These are phyloP conservation scores for Drosophila affinis DNA, from an alignment of 2,888 invertebrate species.

Conservation along the genomic window DNA sequence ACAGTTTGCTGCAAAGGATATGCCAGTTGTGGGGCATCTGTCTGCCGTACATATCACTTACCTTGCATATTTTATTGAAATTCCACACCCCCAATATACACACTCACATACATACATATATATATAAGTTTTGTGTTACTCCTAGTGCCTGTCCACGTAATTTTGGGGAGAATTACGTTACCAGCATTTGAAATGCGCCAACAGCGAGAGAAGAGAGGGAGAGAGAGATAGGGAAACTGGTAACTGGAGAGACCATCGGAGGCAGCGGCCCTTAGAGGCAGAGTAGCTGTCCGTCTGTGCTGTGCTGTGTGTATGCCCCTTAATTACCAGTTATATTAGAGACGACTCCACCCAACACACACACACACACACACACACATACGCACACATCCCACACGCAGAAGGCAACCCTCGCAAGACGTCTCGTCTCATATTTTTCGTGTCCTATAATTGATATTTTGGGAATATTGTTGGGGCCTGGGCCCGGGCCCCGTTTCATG, in stretches of 20 bases:
- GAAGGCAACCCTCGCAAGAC: not conserved
- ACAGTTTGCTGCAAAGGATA: not conserved
- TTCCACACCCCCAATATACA: constrained; percentile 60
- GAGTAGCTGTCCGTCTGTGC: constrained; percentile 1
- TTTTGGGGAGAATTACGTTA: constrained; percentile 68
- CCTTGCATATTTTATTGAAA: constrained; percentile 79
- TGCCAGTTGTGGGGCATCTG: not conserved
- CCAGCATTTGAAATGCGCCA: constrained; percentile 69
- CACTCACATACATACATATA: not conserved
- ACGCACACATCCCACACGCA: constrained; percentile 2
- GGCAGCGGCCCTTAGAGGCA: not conserved
- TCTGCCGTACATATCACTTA: constrained; percentile 40
- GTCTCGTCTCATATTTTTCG: constrained; percentile 71
- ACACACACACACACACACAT: not conserved
- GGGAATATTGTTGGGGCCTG: constrained; percentile 50
- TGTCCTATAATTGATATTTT: constrained; percentile 75
- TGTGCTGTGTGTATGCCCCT: constrained; percentile 45
- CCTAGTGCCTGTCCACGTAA: constrained; percentile 65
- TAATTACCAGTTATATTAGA: constrained; percentile 76
- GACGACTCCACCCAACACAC: constrained; percentile 10
- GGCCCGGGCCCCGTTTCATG: constrained; percentile 29
- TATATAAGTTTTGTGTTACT: constrained; percentile 68
- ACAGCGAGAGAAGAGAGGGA: constrained; percentile 16
- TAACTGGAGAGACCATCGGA: constrained; percentile 11
- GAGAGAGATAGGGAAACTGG: not conserved